Base-by-base conservation (phyloP, 2,113 vertebrate genomes). In the Dipodomys spectabilis region DNA sequence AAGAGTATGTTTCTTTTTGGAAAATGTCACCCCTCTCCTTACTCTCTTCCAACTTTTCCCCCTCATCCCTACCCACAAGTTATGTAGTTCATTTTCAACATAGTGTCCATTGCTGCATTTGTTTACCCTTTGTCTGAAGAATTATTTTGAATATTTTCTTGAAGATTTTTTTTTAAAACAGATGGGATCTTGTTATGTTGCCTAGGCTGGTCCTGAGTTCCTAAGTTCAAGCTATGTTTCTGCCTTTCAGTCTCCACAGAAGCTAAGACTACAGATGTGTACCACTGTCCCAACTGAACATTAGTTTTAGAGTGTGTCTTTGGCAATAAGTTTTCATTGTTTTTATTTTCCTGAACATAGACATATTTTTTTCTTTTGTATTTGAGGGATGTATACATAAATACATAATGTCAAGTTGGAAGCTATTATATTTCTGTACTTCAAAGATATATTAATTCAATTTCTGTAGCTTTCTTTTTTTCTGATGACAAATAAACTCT, bases 381-480 rank as follows among this genome's bases (percentile, higher is more conserved):
- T 83, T 68, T 94, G 44, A 89, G 92, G n/a, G 16, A 11, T 86
- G 35, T 35, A 92, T 96, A 91, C 91, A 68, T 73, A 68, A 62
- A 12, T 80, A 2, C 83, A 9, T 93, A 72, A 72, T 86, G 69
- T 64, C 45, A 91, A 83, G 53, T 80, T 73, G n/a, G 23, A 80
- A 49, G 39, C 75, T 90, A 57, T 77, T 95, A 92, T 80, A 19
- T 72, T 92, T 71, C 20, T 84, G 62, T 16, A 82, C 19, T 86
- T 83, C 39, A 39, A 77, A 91, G 60, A 85, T 35, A 82, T 80
- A 82, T 49, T 27, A 78, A 8, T 75, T 2, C 4, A 78, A 82
- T 92, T 89, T 92, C 27, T 90, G 89, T 85, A 65, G 11, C 72
- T 82, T 81, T 10, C 39, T 30, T 80, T 65, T 86, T 84, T 92